Evolutionary conservation across 2,888 invertebrate species (phyloP).

Genomic region (Diploptera punctata): DNA sequence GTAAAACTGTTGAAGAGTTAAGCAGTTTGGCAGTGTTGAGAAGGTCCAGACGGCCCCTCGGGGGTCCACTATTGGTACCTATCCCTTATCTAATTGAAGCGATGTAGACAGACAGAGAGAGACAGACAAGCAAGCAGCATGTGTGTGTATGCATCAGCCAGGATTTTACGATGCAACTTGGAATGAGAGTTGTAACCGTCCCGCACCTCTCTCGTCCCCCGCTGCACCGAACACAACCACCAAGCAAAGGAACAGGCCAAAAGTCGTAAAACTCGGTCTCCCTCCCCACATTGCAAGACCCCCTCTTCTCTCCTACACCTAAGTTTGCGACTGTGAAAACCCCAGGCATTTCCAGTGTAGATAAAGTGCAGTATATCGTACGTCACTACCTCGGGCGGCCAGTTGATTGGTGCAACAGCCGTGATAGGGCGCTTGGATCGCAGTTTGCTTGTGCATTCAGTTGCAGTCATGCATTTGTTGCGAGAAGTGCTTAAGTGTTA

Average conservation of each 20-base stretch:
- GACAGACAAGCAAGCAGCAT: background rate
- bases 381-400: background rate
- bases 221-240: slow-evolving; percentile 14
- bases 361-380: too few relatives aligned
- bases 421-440: slow-evolving; percentile 19
- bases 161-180: slow-evolving; percentile 22
- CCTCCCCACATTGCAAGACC: background rate
- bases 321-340: background rate
- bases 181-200: slow-evolving; percentile 2
- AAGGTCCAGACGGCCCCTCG: background rate
- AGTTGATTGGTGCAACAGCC: slow-evolving; percentile 11
- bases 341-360: background rate
- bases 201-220: slow-evolving; percentile 11
- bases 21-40: background rate
- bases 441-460: background rate
- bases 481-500: background rate
- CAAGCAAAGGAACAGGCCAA: slow-evolving; percentile 37
- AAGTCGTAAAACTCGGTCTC: slow-evolving; percentile 38
- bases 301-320: slow-evolving; percentile 16
- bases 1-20: too few relatives aligned
- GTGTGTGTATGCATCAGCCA: slow-evolving; percentile 12
- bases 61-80: background rate
- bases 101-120: background rate
- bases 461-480: background rate
- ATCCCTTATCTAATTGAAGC: slow-evolving; percentile 5